A percentile compares a stretch with the other conserved stretches of the same genome.
Conservation (phyloP, 2,888 invertebrate species). For the Dromius quadrimaculatus region DNA sequence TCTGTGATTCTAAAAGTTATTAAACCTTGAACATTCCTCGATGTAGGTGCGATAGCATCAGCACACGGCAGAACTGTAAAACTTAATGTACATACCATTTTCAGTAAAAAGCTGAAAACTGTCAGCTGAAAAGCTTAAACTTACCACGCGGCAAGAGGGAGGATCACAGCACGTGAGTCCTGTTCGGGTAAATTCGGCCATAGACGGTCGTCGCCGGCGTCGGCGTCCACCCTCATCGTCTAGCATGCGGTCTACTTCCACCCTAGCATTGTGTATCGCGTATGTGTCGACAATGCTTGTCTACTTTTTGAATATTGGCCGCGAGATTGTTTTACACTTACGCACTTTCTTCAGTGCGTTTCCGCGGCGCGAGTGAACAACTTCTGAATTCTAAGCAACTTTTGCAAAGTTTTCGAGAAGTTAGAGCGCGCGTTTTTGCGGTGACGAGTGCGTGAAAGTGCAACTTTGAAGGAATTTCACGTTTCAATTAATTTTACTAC, state of each 20-base stretch:
- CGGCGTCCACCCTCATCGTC: conserved; percentile 48
- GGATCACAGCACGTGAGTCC: conserved; percentile 58
- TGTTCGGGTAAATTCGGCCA: conserved; percentile 58
- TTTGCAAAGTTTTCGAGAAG: conserved; percentile 66
- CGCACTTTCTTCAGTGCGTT: conserved; percentile 54
- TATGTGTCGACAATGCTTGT: conserved; percentile 51
- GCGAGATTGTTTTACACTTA: conserved; percentile 18
- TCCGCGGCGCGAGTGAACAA: conserved; percentile 61
- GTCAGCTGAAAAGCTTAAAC: conserved; percentile 45
- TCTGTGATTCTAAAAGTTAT: not conserved
- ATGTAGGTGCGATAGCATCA: not conserved
- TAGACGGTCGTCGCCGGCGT: conserved; percentile 55
- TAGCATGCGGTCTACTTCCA: conserved; percentile 46
- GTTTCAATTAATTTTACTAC: conserved; percentile 15
- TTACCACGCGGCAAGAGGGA: conserved; percentile 13
- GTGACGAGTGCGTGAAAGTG: conserved; percentile 23
- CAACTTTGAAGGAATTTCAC: conserved; percentile 38
- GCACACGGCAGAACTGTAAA: conserved; percentile 4
- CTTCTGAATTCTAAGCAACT: conserved; percentile 68
- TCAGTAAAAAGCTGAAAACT: conserved; percentile 47
- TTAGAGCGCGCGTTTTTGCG: conserved; percentile 58
- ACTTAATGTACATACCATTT: conserved; percentile 8
- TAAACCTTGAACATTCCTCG: conserved; percentile 21
- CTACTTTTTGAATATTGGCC: conserved; percentile 38
- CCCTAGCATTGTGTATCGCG: conserved; percentile 45